Base-by-base conservation (phyloP, 2,113 vertebrate genomes). In the Cyphomyrus discorhynchus region DNA sequence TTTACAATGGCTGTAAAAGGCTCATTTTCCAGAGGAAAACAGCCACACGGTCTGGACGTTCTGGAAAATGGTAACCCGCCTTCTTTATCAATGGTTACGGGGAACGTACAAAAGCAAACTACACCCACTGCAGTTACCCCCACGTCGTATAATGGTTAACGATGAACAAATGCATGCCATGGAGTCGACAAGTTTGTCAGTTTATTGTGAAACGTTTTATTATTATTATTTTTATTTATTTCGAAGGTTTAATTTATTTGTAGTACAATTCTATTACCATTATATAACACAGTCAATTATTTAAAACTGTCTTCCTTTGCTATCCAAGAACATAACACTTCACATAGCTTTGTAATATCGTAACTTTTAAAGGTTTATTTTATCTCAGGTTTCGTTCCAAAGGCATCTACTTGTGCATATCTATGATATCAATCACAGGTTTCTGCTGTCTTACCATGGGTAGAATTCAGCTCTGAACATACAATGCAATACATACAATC, bases 1-100 rank as follows among this genome's bases (percentile, higher is more conserved):
- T 86, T 88, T 74, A 86, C 86, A 47, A 62, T 50, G 66, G 74
- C 31, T 87, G 46, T 84, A 85, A 88, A 58, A 66, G 5, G 21
- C 53, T 88, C 13, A 21, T 45, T 87, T 88, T 58, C 19, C 86
- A 50, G 35, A n/a, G 27, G 53, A 58, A 88, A 45, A 39, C 5
- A 52, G 86, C 9, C 52, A 58, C 9, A 1, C 1, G 39, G 31
- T n/a, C 19, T 39, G 31, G 10, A 53, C 11, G 0, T 42, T 17
- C 35, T 2, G 35, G 74, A 58, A 58, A 45, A 24, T 46, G 56
- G 19, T 62, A 13, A 11, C 42, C 35, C 7, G 31, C 15, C 19
- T 35, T 15, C 5, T 15, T 86, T 52, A 2, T n/a, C 39, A 47
- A 47, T 19, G 39, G 19, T 24, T 47, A 82, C 5, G 39, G 13